Conservation (phyloP, 2,888 invertebrate species). For the Ernsta delagoae region DNA sequence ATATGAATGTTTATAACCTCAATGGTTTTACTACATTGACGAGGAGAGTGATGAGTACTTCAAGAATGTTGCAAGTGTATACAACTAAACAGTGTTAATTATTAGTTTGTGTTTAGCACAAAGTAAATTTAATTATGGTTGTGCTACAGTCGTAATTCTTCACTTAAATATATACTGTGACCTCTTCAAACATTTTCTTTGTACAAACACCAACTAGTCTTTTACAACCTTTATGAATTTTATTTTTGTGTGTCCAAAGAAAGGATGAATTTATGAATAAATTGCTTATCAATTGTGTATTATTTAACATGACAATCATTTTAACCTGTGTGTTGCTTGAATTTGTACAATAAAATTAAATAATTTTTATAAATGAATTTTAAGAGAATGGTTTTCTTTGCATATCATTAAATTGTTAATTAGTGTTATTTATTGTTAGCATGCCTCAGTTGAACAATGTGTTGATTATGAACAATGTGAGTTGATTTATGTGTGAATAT, state of each 20-base stretch:
- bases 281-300: slow-evolving; percentile 12
- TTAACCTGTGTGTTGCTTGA: slow-evolving; percentile 15
- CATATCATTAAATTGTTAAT: slow-evolving; percentile 37
- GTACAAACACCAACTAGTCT: slow-evolving; percentile 52
- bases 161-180: background rate
- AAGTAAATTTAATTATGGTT: slow-evolving; percentile 2
- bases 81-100: no score
- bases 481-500: no score
- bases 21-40: no score
- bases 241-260: slow-evolving; percentile 35
- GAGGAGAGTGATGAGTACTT: no score
- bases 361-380: slow-evolving; percentile 19
- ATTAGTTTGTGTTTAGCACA: background rate
- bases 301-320: slow-evolving; percentile 32
- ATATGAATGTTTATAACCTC: no score
- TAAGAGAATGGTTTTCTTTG: slow-evolving; percentile 24
- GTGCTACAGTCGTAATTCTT: background rate
- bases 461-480: background rate
- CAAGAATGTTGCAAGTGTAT: no score
- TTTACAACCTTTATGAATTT: slow-evolving; percentile 44
- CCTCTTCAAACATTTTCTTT: slow-evolving; percentile 32
- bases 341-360: slow-evolving; percentile 13
- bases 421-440: slow-evolving; percentile 32
- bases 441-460: background rate
- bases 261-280: slow-evolving; percentile 36